Evolutionary conservation across 2,888 invertebrate genomes (phyloP).

Genomic region (Linnaemya tessellans): DNA sequence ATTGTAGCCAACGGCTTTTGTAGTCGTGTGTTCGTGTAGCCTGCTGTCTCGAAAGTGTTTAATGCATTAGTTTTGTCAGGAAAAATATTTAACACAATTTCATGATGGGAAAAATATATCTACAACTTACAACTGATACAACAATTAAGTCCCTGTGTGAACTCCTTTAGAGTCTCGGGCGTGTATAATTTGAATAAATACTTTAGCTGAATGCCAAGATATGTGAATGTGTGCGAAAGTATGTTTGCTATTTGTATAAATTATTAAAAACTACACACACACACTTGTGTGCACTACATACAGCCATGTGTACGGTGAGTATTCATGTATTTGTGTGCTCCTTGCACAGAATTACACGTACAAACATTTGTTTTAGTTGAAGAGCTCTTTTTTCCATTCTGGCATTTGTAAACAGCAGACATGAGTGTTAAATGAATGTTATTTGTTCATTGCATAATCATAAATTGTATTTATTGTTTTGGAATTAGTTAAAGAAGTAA

Average conservation of each 20-base stretch:
- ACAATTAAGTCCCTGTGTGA: not conserved
- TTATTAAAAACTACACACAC: not conserved
- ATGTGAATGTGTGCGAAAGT: not conserved
- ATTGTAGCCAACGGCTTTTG: no score
- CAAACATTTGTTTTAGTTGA: conserved; percentile 1
- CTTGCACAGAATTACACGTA: not conserved
- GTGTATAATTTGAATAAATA: conserved; percentile 8
- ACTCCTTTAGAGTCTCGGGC: not conserved
- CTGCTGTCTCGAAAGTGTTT: no score
- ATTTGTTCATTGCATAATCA: conserved; percentile 27
- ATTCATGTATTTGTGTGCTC: not conserved
- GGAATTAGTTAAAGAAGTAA: conserved; percentile 3
- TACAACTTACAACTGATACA: not conserved
- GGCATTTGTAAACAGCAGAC: conserved; percentile 21
- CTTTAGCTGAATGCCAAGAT: not conserved
- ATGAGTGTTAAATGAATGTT: conserved; percentile 23
- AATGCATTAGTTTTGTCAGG: no score
- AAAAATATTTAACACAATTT: no score
- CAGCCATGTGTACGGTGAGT: not conserved
- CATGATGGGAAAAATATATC: no score
- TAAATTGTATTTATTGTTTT: conserved; percentile 24
- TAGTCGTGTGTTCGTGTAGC: no score
- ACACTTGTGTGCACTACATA: conserved; percentile 3
- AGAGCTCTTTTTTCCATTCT: not conserved
- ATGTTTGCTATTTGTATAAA: conserved; percentile 29